These are phyloP conservation scores for Drosophila neotestacea DNA, from an alignment of 2,888 invertebrate species.

Conservation along the genomic window DNA sequence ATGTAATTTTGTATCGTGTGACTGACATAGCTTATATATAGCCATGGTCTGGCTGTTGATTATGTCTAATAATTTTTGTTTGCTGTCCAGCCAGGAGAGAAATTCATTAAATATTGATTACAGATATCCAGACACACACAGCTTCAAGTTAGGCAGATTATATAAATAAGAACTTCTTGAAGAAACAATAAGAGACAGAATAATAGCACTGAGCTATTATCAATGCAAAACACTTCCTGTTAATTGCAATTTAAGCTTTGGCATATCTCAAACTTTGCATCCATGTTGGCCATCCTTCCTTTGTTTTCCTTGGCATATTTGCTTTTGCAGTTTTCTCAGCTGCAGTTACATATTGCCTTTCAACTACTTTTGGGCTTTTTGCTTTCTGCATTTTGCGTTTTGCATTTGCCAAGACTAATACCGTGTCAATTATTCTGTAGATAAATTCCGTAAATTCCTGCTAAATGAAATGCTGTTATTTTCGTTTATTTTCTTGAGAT, in stretches of 20 bases:
- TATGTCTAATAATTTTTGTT: conserved; percentile 46
- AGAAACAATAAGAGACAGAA: conserved; percentile 10
- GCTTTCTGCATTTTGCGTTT: conserved; percentile 17
- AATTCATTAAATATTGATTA: conserved; percentile 68
- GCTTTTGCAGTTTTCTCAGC: conserved; percentile 42
- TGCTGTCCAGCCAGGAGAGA: conserved; percentile 30
- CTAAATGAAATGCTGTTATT: conserved; percentile 43
- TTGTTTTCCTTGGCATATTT: conserved; percentile 30
- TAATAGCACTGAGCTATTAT: conserved; percentile 26
- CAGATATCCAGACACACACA: conserved; percentile 27
- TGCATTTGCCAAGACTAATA: conserved; percentile 21
- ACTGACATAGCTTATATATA: not conserved
- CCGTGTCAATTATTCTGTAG: conserved; percentile 51
- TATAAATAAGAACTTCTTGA: conserved; percentile 43
- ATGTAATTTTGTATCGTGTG: conserved; percentile 18
- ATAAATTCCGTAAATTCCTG: conserved; percentile 50
- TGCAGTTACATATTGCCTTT: conserved; percentile 30
- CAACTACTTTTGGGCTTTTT: conserved; percentile 31
- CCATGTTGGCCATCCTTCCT: conserved; percentile 21
- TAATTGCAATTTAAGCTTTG: conserved; percentile 61
- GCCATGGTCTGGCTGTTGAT: conserved; percentile 30
- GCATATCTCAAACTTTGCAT: conserved; percentile 21
- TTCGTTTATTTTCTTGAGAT: conserved; percentile 44
- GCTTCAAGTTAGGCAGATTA: conserved; percentile 29
- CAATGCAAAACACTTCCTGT: conserved; percentile 37